phyloP scores from a whole-genome alignment of 2,888 invertebrate species.

The Archaeoteleia sp. region DNA sequence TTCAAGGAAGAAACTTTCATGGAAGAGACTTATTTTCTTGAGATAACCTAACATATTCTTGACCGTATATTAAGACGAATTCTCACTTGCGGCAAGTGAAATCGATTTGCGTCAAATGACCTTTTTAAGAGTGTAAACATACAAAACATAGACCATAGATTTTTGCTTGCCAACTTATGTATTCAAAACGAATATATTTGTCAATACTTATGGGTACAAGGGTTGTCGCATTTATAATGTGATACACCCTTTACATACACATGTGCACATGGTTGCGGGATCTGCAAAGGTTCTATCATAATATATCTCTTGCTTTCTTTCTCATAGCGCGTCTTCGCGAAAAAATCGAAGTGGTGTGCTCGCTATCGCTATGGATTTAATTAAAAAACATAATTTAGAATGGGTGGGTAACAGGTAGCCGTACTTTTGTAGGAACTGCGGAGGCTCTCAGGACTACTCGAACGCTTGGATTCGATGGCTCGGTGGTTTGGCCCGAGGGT shows the following conservation, averaged over 20 bases:
- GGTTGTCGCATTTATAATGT: too few species aligned
- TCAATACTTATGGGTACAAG: too few species aligned
- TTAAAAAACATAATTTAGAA: slow-evolving; percentile 75
- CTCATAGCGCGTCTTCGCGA: slow-evolving; percentile 61
- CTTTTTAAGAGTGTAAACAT: neutral
- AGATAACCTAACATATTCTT: too few species aligned
- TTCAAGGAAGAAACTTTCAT: too few species aligned
- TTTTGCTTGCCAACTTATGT: too few species aligned
- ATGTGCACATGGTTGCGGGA: slow-evolving; percentile 10
- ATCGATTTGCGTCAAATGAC: too few species aligned
- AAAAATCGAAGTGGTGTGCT: slow-evolving; percentile 53
- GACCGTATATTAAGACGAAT: too few species aligned
- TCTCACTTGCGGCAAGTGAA: too few species aligned
- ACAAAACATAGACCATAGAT: neutral
- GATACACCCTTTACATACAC: slow-evolving; percentile 22
- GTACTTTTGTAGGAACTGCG: slow-evolving; percentile 69
- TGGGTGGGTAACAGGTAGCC: slow-evolving; percentile 72
- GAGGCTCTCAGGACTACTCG: slow-evolving; percentile 53
- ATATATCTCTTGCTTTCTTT: slow-evolving; percentile 41
- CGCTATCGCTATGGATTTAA: slow-evolving; percentile 74
- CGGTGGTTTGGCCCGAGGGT: slow-evolving; percentile 60
- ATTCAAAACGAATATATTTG: too few species aligned
- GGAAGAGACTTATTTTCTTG: too few species aligned
- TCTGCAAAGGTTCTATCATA: slow-evolving; percentile 37
- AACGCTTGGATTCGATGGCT: slow-evolving; percentile 49